Conservation (phyloP, 2,888 invertebrate genomes). For the Selenia dentaria region DNA sequence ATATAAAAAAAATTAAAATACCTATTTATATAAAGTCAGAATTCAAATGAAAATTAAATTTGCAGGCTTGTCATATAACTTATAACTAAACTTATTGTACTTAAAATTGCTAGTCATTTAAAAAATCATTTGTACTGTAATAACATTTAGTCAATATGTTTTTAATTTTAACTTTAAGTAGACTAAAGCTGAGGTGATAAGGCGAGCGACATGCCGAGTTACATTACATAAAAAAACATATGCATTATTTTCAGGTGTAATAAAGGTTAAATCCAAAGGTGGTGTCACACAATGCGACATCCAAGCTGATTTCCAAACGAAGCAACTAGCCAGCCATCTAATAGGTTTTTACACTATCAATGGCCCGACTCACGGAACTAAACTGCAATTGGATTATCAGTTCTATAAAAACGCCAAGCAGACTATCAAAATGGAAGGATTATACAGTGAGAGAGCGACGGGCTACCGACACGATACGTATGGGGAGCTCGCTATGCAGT, state of each 20-base stretch:
- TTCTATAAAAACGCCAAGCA: conserved; percentile 84
- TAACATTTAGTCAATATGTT: too few relatives aligned
- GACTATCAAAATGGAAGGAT: conserved; percentile 76
- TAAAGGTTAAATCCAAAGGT: conserved; percentile 70
- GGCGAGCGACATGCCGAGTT: too few relatives aligned
- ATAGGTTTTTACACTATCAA: conserved; percentile 88
- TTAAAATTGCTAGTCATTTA: too few relatives aligned
- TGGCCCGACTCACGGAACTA: conserved; percentile 81
- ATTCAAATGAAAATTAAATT: too few relatives aligned
- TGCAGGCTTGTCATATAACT: too few relatives aligned
- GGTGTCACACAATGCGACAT: conserved; percentile 92
- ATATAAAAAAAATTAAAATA: too few relatives aligned
- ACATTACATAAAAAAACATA: too few relatives aligned
- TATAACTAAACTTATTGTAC: too few relatives aligned
- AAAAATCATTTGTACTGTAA: too few relatives aligned
- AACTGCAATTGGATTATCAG: conserved; percentile 87
- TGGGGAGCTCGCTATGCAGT: conserved; percentile 88
- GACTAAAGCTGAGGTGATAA: too few relatives aligned
- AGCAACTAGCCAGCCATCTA: conserved; percentile 89
- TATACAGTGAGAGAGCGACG: conserved; percentile 81
- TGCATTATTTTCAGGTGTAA: conserved; percentile 46
- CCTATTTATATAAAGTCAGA: too few relatives aligned
- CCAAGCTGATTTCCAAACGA: conserved; percentile 90
- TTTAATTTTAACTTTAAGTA: too few relatives aligned
- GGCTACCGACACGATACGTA: conserved; percentile 85